Evolutionary conservation across 2,797 vertebrate species (phyloP).

Genomic region (Microchirus variegatus): DNA sequence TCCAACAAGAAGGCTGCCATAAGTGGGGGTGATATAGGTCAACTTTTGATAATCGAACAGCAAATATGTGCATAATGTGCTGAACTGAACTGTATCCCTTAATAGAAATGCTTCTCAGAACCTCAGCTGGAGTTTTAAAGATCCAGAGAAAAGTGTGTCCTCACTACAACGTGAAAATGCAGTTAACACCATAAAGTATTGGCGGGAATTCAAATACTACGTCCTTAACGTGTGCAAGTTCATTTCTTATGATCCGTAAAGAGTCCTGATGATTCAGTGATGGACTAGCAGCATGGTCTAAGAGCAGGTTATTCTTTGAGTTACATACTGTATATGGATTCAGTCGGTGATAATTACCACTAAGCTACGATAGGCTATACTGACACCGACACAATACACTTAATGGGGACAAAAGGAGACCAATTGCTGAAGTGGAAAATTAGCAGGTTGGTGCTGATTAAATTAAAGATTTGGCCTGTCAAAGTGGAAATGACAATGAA

Average conservation of each 20-base stretch:
- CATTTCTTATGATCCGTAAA: conserved; percentile 17
- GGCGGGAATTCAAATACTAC: conserved; percentile 27
- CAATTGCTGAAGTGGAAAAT: conserved; percentile 28
- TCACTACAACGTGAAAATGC: conserved; percentile 15
- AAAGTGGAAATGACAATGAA: conserved; percentile 70
- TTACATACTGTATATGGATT: conserved; percentile 42
- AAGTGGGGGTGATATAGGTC: too few relatives aligned
- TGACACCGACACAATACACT: conserved; percentile 45
- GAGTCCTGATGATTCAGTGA: conserved; percentile 45
- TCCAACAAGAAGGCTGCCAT: too few relatives aligned
- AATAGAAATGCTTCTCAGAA: not conserved
- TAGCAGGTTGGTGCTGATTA: conserved; percentile 19
- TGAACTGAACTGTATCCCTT: too few relatives aligned
- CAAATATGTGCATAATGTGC: too few relatives aligned
- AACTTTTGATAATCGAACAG: too few relatives aligned
- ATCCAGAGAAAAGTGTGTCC: not conserved
- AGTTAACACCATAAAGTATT: conserved; percentile 31
- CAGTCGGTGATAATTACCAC: conserved; percentile 42
- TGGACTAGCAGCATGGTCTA: conserved; percentile 22
- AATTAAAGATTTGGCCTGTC: conserved; percentile 34
- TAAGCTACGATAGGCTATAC: conserved; percentile 34
- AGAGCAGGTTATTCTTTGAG: conserved; percentile 42
- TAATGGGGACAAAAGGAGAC: conserved; percentile 24
- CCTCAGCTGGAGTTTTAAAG: conserved; percentile 24
- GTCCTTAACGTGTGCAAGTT: conserved; percentile 8